These are phyloP conservation scores for Drosophila bifasciata DNA, from an alignment of 1,140 invertebrate species.

Conservation along the genomic window DNA sequence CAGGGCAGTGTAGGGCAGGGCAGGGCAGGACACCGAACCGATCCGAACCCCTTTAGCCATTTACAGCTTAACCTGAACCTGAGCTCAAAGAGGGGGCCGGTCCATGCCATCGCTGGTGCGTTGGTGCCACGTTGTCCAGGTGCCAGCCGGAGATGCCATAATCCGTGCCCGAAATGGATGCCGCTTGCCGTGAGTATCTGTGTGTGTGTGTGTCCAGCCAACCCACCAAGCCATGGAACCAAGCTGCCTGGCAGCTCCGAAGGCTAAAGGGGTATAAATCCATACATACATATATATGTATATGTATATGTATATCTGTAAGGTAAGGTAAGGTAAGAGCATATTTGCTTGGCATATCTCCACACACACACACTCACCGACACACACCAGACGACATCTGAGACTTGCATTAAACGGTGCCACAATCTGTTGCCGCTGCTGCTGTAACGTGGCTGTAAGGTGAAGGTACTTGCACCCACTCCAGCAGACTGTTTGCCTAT, in stretches of 20 bases:
- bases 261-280: constrained; percentile 20
- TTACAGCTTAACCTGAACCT: background rate
- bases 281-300: constrained; percentile 20
- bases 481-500: constrained; percentile 19
- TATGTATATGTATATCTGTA: too few species aligned
- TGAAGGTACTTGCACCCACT: too few species aligned
- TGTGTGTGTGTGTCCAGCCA: constrained; percentile 14
- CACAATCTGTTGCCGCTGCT: constrained; percentile 28
- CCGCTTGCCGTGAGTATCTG: background rate
- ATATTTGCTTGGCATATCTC: constrained; percentile 23
- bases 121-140: constrained; percentile 13
- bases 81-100: constrained; percentile 1
- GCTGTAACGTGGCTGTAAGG: constrained; percentile 7
- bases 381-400: constrained; percentile 14
- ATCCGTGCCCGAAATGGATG: constrained; percentile 37
- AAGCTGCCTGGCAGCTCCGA: background rate
- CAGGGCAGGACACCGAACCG: too few species aligned
- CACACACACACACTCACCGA: background rate
- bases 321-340: too few species aligned
- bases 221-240: background rate
- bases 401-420: constrained; percentile 17
- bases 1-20: too few species aligned
- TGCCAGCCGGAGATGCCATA: constrained; percentile 28
- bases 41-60: too few species aligned
- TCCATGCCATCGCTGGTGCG: background rate